phyloP scores from a whole-genome alignment of 2,888 invertebrate species.

The Heliconius charithonia region DNA sequence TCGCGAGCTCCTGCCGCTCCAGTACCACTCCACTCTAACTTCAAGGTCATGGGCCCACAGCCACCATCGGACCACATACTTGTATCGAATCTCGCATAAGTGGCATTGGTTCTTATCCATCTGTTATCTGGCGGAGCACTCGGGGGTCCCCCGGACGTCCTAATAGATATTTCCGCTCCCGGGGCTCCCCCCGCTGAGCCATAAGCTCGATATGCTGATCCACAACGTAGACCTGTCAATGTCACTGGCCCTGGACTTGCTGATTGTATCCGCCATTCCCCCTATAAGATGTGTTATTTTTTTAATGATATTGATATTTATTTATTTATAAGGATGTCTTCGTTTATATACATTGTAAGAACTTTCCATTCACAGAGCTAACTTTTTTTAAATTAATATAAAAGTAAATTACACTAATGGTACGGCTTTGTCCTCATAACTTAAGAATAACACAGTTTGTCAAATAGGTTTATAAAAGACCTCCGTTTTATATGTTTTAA shows the following conservation, averaged over 20 bases:
- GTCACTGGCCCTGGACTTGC: conserved; percentile 78
- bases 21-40: conserved; percentile 87
- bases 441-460: not conserved
- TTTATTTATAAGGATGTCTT: not conserved
- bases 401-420: not conserved
- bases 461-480: not conserved
- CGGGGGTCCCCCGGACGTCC: conserved; percentile 89
- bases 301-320: not conserved
- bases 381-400: conserved; percentile 5
- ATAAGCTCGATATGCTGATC: conserved; percentile 91
- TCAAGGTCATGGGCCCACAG: conserved; percentile 91
- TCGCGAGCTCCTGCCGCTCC: conserved; percentile 77
- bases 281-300: conserved; percentile 67
- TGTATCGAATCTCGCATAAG: conserved; percentile 91
- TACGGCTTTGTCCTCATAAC: not conserved
- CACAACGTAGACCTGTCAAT: conserved; percentile 90
- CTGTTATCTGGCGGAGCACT: conserved; percentile 88
- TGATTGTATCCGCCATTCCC: conserved; percentile 85
- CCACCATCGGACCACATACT: conserved; percentile 93
- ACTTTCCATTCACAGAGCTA: not conserved
- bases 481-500: too few species aligned
- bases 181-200: conserved; percentile 91
- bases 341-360: not conserved
- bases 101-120: conserved; percentile 90
- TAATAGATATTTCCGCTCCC: conserved; percentile 89